Base-by-base conservation (phyloP, 2,113 vertebrate species). In the Phalacrocorax brasilianus region DNA sequence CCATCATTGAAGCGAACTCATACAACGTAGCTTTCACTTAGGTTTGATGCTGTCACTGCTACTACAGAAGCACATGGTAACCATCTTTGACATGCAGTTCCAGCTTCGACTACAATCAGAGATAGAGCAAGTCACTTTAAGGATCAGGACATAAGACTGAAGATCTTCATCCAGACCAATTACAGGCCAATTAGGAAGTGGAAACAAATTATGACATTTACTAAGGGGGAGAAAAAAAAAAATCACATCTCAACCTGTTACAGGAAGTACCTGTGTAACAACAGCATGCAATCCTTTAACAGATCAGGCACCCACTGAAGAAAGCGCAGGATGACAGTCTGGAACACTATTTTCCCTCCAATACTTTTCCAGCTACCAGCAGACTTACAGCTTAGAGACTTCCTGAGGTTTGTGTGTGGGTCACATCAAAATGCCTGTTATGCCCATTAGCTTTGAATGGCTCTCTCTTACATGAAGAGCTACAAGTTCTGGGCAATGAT, bases 241-340 rank as follows among this genome's bases (percentile, higher is more conserved):
- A 73, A 63, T 18, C 4, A 8, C 32, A 63, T 80, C 32, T n/a
- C n/a, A 71, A 33, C 7, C 76, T 62, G 38, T 44, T 62, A 44
- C 14, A 45, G 17, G 20, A 68, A 58, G 13, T 45, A 23, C 14
- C 26, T 66, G 15, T 66, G 18, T 21, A 74, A 52, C 28, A 81
- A 20, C 26, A 50, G 56, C 16, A 53, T 1, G 20, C 9, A 68
- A 68, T 50, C 59, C 28, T 55, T 35, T 8, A 63, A 53, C 18
- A 65, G 22, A 62, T 72, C 38, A 75, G 21, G 32, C 14, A 40
- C 18, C 13, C 1, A 4, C 30, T 45, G 79, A 75, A 67, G 27
- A 40, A 73, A 62, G 18, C 3, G 11, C 6, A 66, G 58, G 27
- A n/a, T 0, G 0, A 30, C 23, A 66, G 21, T 1, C 8, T 21